Percentiles rank a stretch among this genome's conserved stretches.
Conservation (phyloP, 1,140 invertebrate genomes). For the Luehdorfia chinensis region DNA sequence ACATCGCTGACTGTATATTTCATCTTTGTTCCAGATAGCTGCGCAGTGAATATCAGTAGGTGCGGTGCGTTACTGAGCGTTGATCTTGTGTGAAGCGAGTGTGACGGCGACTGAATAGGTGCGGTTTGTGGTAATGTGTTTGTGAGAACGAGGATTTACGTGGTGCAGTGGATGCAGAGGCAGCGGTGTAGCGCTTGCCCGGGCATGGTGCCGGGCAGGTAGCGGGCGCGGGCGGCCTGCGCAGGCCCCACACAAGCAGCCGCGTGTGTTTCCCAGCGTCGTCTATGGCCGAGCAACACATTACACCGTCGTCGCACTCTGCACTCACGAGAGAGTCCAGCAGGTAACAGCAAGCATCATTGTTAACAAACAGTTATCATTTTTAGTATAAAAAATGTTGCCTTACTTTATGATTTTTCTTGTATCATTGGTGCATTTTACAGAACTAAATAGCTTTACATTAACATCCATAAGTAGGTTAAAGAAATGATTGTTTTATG, state of each 20-base stretch:
- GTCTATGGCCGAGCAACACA: slow-evolving; percentile 78
- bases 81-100: slow-evolving; percentile 27
- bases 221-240: slow-evolving; percentile 74
- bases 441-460: no score
- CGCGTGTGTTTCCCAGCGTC: slow-evolving; percentile 72
- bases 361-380: no score
- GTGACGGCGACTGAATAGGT: slow-evolving; percentile 28
- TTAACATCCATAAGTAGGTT: no score
- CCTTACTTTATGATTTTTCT: no score
- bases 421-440: no score
- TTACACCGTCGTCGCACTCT: slow-evolving; percentile 75
- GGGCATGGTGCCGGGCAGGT: slow-evolving; percentile 76
- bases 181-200: slow-evolving; percentile 60
- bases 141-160: slow-evolving; percentile 31
- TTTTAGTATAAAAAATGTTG: no score
- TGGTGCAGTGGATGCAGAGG: slow-evolving; percentile 55
- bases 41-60: slow-evolving; percentile 28
- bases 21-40: slow-evolving; percentile 69
- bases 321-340: slow-evolving; percentile 76
- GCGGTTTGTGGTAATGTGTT: slow-evolving; percentile 46
- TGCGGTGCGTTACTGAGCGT: slow-evolving; percentile 15
- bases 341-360: slow-evolving; percentile 42
- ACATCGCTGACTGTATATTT: slow-evolving; percentile 56
- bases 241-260: slow-evolving; percentile 74
- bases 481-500: no score